These are phyloP conservation scores for Epizoanthus scotinus DNA, from an alignment of 92 coral and sea anemone genomes.

Conservation along the genomic window DNA sequence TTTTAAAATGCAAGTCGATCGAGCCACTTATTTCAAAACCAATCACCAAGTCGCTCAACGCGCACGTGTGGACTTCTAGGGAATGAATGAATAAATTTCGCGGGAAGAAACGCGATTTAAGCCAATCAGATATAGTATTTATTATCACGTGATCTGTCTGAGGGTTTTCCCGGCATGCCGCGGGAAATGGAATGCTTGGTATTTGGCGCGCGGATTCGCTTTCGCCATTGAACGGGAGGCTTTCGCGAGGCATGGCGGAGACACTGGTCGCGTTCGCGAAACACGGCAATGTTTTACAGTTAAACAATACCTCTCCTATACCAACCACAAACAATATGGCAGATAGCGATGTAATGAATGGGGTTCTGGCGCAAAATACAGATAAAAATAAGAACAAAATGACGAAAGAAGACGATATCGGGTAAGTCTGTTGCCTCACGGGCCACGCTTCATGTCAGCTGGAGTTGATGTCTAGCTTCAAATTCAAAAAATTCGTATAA, in stretches of 20 bases:
- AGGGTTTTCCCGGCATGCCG: constrained; percentile 96
- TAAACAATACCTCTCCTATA: constrained; percentile 45
- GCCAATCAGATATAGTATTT: constrained; percentile 57
- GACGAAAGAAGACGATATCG: constrained; percentile 94
- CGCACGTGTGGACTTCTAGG: constrained; percentile 21
- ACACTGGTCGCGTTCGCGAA: constrained; percentile 26
- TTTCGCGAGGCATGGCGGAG: constrained; percentile 62
- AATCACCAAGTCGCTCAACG: background rate
- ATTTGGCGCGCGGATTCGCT: constrained; percentile 82
- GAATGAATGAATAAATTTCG: constrained; percentile 32
- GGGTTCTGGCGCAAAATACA: constrained; percentile 61
- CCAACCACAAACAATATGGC: constrained; percentile 65
- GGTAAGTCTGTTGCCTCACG: constrained; percentile 59
- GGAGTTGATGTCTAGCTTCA: constrained; percentile 43
- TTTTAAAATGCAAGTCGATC: constrained; percentile 2
- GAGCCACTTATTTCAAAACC: constrained; percentile 35
- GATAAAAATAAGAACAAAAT: constrained; percentile 82
- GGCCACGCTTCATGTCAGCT: constrained; percentile 38
- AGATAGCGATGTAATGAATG: constrained; percentile 72
- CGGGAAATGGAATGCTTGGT: constrained; percentile 73
- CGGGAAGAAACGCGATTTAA: constrained; percentile 20
- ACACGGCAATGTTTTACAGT: constrained; percentile 70
- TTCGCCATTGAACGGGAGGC: constrained; percentile 64
- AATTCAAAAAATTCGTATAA: constrained; percentile 39
- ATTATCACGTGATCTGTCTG: constrained; percentile 58